Evolutionary conservation across 1,140 invertebrate species (phyloP).

Genomic region (Anagrus nilaparvatae): DNA sequence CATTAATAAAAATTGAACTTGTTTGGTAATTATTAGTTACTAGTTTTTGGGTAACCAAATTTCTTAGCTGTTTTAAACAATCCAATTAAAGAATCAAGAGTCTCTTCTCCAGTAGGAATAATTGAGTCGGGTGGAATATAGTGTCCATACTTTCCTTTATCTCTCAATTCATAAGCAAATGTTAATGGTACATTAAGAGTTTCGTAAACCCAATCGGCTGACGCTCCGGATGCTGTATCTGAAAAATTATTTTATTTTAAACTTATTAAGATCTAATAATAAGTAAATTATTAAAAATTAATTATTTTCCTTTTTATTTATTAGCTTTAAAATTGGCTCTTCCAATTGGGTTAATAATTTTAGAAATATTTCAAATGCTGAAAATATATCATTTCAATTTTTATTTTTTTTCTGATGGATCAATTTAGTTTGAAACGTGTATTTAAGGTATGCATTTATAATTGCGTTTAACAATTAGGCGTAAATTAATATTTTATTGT

Average conservation of each 20-base stretch:
- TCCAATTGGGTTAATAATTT: too few relatives aligned
- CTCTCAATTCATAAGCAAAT: constrained; percentile 59
- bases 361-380: too few relatives aligned
- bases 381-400: too few relatives aligned
- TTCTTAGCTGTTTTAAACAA: too few relatives aligned
- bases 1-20: too few relatives aligned
- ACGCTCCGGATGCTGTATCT: constrained; percentile 51
- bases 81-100: constrained; percentile 48
- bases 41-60: constrained; percentile 11
- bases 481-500: too few relatives aligned
- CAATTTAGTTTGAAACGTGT: neutral
- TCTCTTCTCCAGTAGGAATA: constrained; percentile 57
- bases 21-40: neutral
- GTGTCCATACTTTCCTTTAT: constrained; percentile 64
- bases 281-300: too few relatives aligned
- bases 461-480: neutral
- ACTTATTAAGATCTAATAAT: too few relatives aligned
- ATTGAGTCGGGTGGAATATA: constrained; percentile 63
- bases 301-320: too few relatives aligned
- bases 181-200: constrained; percentile 53
- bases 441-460: neutral
- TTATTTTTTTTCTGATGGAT: too few relatives aligned
- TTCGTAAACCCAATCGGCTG: constrained; percentile 63
- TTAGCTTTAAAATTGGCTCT: too few relatives aligned
- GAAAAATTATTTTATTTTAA: constrained; percentile 16